Base-by-base conservation (phyloP, 2,797 vertebrate species). In the Anniella stebbinsi region DNA sequence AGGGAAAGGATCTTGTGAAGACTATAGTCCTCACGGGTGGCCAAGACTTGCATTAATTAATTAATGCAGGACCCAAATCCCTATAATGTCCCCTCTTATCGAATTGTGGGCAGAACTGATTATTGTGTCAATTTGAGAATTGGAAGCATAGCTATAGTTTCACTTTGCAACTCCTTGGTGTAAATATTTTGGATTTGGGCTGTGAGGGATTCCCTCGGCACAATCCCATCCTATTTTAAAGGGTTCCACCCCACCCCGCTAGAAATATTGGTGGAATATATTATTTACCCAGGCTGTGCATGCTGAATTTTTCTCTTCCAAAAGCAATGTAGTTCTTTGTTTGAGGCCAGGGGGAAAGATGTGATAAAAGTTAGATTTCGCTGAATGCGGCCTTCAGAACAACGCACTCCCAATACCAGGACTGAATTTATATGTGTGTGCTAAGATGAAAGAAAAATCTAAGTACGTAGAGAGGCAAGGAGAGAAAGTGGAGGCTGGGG, bases 401-500 rank as follows among this genome's bases (percentile, higher is more conserved):
- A 23, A 80, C 87, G n/a, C 1, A 17, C 88, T 89, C 95, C 83
- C 0, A 2, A 54, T 94, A 94, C 75, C 88, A 8, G 1, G 75
- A 38, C 0, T 0, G 92, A 92, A 88, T 86, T 48, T 30, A 51
- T 63, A 73, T 18, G 30, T 45, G 41, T 28, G 13, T 66, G 69
- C 12, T 60, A 60, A 25, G 51, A 76, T 60, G 28, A 86, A 86
- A 88, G 90, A 88, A 92, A 91, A 76, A 84, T 76, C 60, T 63
- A 66, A 66, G 72, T 66, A 41, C 4, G 23, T 2, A 66, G 54
- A 48, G 88, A 92, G 92, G 94, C 88, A 92, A 94, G 88, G 89
- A 91, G 92, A 89, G 87, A 93, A 95, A 96, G 93, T 91, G 92
- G 93, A 95, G 80, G 89, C 95, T 95, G 87, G 92, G 95, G 92